Conservation (phyloP, 1,140 invertebrate species). For the Zaprionus davidi region DNA sequence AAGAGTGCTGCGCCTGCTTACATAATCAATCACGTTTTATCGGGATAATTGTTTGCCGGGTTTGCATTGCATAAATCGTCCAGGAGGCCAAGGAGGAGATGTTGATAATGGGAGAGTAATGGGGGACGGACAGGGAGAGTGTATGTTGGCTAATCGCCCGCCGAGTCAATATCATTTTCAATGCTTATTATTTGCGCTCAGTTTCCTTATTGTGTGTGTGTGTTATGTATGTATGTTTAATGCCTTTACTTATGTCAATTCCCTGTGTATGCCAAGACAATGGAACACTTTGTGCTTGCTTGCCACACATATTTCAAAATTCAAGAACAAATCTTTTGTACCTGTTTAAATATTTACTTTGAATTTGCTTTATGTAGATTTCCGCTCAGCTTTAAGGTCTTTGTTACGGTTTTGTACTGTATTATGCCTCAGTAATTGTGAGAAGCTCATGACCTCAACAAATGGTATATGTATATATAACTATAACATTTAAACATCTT, state of each 20-base stretch:
- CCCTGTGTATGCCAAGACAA: not conserved
- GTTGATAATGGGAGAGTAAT: not conserved
- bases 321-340: constrained; percentile 12
- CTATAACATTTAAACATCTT: too few species aligned
- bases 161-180: constrained; percentile 48
- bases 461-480: not conserved
- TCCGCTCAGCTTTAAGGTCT: not conserved
- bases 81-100: not conserved
- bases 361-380: not conserved
- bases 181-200: constrained; percentile 65
- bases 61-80: constrained; percentile 57
- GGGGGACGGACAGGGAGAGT: not conserved
- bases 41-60: constrained; percentile 66
- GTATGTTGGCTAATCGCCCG: constrained; percentile 14
- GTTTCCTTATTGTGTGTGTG: constrained; percentile 54
- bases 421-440: not conserved
- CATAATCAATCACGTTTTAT: constrained; percentile 74
- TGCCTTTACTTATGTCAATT: too few species aligned
- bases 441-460: not conserved
- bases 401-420: not conserved
- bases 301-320: not conserved
- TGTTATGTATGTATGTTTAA: not conserved
- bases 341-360: constrained; percentile 21
- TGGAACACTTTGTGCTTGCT: not conserved
- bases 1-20: constrained; percentile 16